phyloP scores from a whole-genome alignment of 2,888 invertebrate species.

The Hirtodrosophila duncani region DNA sequence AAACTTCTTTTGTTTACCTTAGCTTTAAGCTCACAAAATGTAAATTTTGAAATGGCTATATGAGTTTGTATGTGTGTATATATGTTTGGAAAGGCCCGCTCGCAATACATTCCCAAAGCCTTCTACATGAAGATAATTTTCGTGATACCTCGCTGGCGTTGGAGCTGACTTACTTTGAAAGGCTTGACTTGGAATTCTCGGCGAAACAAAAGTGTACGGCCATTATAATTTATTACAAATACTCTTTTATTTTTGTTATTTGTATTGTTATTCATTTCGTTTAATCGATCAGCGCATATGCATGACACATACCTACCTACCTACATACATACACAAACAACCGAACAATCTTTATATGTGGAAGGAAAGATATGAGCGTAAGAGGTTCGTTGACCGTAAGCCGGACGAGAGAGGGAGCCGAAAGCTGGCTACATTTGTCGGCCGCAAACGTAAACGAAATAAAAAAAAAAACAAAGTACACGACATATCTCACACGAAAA shows the following conservation, averaged over 20 bases:
- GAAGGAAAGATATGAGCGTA: slow-evolving; percentile 31
- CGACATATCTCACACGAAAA: slow-evolving; percentile 7
- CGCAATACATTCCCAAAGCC: background rate
- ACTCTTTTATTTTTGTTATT: slow-evolving; percentile 28
- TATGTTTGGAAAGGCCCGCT: background rate
- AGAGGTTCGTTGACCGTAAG: slow-evolving; percentile 68
- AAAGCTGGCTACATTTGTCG: slow-evolving; percentile 58
- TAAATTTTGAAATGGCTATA: slow-evolving; percentile 11
- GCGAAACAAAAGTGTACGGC: slow-evolving; percentile 20
- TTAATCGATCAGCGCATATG: slow-evolving; percentile 66
- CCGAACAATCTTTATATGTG: slow-evolving; percentile 16
- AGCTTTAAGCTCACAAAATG: background rate
- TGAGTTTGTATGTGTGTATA: no score
- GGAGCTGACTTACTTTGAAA: no score
- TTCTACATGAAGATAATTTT: no score
- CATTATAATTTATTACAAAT: slow-evolving; percentile 58
- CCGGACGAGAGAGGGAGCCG: slow-evolving; percentile 63
- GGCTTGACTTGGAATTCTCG: no score
- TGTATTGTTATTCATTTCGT: slow-evolving; percentile 37
- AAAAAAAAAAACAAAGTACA: slow-evolving; percentile 51
- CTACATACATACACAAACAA: background rate
- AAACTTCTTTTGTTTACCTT: slow-evolving; percentile 30
- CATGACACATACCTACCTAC: slow-evolving; percentile 18
- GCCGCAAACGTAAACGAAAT: slow-evolving; percentile 30
- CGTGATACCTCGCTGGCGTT: no score